A percentile compares a stretch with the other conserved stretches of the same genome.
These are phyloP conservation scores for Melanotaenia maccullochi DNA, from an alignment of 2,797 vertebrate genomes.

Conservation along the genomic window DNA sequence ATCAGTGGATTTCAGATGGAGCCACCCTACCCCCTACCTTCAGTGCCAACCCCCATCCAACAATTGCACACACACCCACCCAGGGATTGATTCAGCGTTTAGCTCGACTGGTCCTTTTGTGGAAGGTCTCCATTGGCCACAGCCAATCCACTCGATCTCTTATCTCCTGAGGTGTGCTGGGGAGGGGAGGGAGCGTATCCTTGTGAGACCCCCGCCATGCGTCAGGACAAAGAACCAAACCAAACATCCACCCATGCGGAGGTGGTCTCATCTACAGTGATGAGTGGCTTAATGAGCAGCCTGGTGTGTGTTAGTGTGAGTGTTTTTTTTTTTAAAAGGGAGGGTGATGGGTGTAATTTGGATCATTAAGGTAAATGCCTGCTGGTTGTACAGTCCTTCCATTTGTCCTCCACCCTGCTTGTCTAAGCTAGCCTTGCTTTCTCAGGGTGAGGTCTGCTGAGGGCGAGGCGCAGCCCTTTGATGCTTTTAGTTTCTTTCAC, in stretches of 20 bases:
- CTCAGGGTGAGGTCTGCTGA: slow-evolving; percentile 45
- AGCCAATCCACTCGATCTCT: slow-evolving; percentile 59
- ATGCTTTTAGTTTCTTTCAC: slow-evolving; percentile 42
- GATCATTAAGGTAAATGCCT: slow-evolving; percentile 74
- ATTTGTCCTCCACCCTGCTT: slow-evolving; percentile 41
- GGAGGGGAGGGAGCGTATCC: slow-evolving; percentile 11
- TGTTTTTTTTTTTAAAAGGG: slow-evolving; percentile 50
- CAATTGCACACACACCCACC: slow-evolving; percentile 7
- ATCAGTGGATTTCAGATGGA: slow-evolving; percentile 60
- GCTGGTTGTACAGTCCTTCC: slow-evolving; percentile 40
- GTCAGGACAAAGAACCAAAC: slow-evolving; percentile 62
- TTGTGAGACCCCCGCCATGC: slow-evolving; percentile 22
- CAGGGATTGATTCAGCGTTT: slow-evolving; percentile 57
- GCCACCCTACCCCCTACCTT: slow-evolving; percentile 32
- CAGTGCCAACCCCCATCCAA: slow-evolving; percentile 33
- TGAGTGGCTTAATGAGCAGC: slow-evolving; percentile 64
- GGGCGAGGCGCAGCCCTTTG: slow-evolving; percentile 58
- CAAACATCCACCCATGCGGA: slow-evolving; percentile 43
- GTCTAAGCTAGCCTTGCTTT: slow-evolving; percentile 37
- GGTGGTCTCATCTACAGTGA: slow-evolving; percentile 67
- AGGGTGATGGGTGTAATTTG: slow-evolving; percentile 61
- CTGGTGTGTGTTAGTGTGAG: slow-evolving; percentile 38
- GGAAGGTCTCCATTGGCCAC: slow-evolving; percentile 38
- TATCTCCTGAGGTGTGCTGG: slow-evolving; percentile 57
- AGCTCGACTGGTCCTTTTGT: slow-evolving; percentile 57